Conservation (phyloP, 2,113 vertebrate genomes). For the Corydoras sp. region DNA sequence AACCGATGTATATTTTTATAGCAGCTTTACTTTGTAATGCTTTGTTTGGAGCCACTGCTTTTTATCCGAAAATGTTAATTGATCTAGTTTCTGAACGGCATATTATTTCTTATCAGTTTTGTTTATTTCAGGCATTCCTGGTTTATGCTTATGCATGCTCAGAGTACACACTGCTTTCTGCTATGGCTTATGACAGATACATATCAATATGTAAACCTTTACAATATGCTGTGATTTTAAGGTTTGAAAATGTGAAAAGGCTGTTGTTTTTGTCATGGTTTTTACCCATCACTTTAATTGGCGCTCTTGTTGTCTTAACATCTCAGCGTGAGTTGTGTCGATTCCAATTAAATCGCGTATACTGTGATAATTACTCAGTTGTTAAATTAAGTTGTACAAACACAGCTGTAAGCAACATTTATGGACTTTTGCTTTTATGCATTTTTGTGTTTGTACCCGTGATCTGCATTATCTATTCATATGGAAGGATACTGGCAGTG, state of each 20-base stretch:
- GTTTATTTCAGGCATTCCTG: too few species aligned
- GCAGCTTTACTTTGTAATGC: conserved; percentile 6
- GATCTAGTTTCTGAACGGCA: neutral
- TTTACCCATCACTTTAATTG: neutral
- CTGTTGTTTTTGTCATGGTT: too few species aligned
- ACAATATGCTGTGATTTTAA: too few species aligned
- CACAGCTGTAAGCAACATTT: neutral
- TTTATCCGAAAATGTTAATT: conserved; percentile 3
- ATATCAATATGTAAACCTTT: too few species aligned
- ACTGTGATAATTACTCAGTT: neutral
- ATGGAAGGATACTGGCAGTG: neutral
- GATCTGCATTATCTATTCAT: neutral
- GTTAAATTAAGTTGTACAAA: conserved; percentile 6
- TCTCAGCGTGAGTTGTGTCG: neutral
- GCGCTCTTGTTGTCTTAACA: neutral
- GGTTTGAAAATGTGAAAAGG: too few species aligned
- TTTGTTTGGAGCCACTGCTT: neutral
- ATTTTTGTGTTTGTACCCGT: neutral
- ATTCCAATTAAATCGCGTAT: neutral
- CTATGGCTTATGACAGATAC: too few species aligned
- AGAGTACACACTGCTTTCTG: too few species aligned
- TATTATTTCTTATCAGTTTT: too few species aligned
- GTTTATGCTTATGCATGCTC: too few species aligned
- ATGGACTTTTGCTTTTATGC: neutral
- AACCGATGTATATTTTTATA: conserved; percentile 18